Conservation (phyloP, 2,113 vertebrate species). For the Pterocles gutturalis region DNA sequence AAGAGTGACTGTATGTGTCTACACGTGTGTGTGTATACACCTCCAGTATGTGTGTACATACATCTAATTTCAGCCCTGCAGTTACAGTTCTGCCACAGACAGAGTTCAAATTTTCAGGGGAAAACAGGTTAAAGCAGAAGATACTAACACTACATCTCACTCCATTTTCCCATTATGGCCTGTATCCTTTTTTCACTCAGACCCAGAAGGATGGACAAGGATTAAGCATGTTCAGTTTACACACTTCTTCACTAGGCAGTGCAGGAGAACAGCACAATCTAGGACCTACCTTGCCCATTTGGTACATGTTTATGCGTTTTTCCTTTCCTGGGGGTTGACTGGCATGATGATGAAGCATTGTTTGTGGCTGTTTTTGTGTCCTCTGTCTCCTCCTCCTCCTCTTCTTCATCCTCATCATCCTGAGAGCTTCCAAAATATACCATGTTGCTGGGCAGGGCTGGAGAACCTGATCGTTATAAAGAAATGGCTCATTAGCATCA, state of each 20-base stretch:
- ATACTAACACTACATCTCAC: background rate
- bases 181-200: background rate
- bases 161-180: background rate
- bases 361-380: conserved; percentile 83
- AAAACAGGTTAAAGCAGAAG: background rate
- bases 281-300: conserved; percentile 90
- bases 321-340: conserved; percentile 96
- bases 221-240: background rate
- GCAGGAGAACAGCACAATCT: background rate
- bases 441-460: conserved; percentile 96
- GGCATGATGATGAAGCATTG: conserved; percentile 91
- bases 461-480: conserved; percentile 82
- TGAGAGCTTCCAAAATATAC: conserved; percentile 98
- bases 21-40: background rate
- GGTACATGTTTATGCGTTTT: conserved; percentile 89
- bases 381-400: conserved; percentile 87
- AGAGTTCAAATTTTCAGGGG: background rate
- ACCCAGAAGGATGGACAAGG: background rate
- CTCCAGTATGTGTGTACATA: background rate
- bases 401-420: conserved; percentile 93
- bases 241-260: background rate
- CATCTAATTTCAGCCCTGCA: background rate
- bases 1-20: background rate
- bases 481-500: conserved; percentile 12
- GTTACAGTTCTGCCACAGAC: background rate